Base-by-base conservation (phyloP, 2,888 invertebrate species). In the Agrochola lychnidis region DNA sequence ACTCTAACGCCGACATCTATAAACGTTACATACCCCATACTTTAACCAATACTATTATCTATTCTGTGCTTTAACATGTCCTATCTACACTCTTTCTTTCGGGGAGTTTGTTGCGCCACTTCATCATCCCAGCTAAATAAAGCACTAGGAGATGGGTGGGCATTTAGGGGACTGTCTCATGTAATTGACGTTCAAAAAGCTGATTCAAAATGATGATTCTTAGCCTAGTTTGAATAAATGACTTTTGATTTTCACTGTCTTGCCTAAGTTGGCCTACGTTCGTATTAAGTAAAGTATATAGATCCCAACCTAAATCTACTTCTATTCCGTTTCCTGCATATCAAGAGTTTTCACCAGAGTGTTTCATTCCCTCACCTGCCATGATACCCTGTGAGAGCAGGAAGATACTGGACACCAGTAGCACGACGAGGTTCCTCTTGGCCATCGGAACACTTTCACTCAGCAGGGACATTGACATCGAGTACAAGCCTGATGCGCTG, bases 391-490 rank as follows among this genome's bases (percentile, higher is more conserved):
- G 94, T 0, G 92, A 82, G 6, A 94, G 88, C 25, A 94, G 57
- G 78, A 92, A 93, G n/a, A 94, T 91, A 76, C 94, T 93, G 85
- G 92, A 87, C 2, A 93, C 94, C 30, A 93, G 79, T 4, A 94
- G 76, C 40, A 94, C 89, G 16, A 92, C 91, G 42, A 91, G 22
- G 81, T 94, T 94, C 12, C 94, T 82, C 66, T 92, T 91, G 5
- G 80, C 85, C 87, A 92, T 85, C 1, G 94, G 94, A 7, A 94
- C 92, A 73, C 93, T 90, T 76, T 94, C 94, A 77, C 94, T 93
- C 68, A 94, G 84, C 56, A 94, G 77, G 0, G 94, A 90, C 90
- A 94, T 93, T 0, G 92, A 86, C 87, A 94, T 88, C 0, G 92
- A 91, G 84, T 90, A 93, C n/a, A 93, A 83, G 0, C 94, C 94